Evolutionary conservation across 2,113 vertebrate genomes (phyloP).

Genomic region (Hippopotamus amphibius): DNA sequence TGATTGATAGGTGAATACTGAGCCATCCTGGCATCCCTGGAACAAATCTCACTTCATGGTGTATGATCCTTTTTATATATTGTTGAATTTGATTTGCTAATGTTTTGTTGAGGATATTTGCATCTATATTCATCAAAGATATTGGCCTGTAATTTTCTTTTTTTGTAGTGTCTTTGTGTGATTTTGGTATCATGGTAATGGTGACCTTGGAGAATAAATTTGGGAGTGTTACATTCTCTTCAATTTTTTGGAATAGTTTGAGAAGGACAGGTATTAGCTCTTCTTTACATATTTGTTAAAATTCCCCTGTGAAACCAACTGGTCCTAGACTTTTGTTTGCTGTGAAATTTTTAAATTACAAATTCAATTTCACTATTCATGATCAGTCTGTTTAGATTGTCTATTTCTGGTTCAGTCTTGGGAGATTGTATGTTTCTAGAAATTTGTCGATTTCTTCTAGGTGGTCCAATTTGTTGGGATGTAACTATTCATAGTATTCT

Average conservation of each 20-base stretch:
- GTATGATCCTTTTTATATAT: neutral
- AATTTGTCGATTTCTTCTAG: neutral
- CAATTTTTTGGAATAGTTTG: neutral
- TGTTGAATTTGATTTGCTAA: neutral
- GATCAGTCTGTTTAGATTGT: neutral
- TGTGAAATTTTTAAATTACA: neutral
- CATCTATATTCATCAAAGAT: neutral
- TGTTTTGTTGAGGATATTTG: neutral
- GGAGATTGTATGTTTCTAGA: neutral
- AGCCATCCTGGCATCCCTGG: too few relatives aligned
- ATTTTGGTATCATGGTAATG: neutral
- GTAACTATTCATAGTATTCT: neutral
- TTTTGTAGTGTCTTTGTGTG: neutral
- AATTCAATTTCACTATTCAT: neutral
- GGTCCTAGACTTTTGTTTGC: neutral
- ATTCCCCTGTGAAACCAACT: neutral
- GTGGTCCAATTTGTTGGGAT: neutral
- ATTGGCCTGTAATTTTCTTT: neutral
- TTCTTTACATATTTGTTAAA: neutral
- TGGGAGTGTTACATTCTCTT: neutral
- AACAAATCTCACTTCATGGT: too few relatives aligned
- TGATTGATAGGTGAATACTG: too few relatives aligned
- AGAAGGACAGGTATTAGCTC: neutral
- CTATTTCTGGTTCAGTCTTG: neutral
- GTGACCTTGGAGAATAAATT: neutral